Evolutionary conservation across 2,888 invertebrate species (phyloP).

Genomic region (Xylota sylvarum): DNA sequence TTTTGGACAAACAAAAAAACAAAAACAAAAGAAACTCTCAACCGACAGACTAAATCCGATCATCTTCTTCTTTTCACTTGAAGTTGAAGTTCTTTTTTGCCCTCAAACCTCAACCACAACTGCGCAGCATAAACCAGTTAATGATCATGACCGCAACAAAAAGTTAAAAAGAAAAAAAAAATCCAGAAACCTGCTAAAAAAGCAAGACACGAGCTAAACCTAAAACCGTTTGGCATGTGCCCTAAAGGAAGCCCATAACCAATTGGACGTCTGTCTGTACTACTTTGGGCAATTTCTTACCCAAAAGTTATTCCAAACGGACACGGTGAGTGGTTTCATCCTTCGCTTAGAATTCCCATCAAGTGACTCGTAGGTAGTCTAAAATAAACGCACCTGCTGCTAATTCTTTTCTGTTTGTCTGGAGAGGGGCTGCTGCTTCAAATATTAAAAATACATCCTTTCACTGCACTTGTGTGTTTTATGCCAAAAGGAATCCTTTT

Average conservation of each 20-base stretch:
- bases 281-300: conserved; percentile 12
- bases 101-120: conserved; percentile 35
- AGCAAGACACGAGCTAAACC: conserved; percentile 52
- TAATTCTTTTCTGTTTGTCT: conserved; percentile 19
- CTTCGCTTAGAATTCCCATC: conserved; percentile 25
- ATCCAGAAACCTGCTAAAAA: conserved; percentile 35
- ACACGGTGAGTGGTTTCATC: conserved; percentile 4
- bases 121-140: conserved; percentile 55
- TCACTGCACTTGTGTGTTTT: conserved; percentile 5
- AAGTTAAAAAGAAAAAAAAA: conserved; percentile 17
- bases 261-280: conserved; percentile 37
- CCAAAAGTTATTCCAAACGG: conserved; percentile 22
- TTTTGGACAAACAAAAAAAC: not conserved
- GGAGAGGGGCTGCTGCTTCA: not conserved
- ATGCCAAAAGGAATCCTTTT: conserved; percentile 7
- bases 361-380: conserved; percentile 1
- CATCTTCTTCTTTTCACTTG: conserved; percentile 6
- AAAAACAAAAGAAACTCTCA: not conserved
- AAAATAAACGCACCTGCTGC: conserved; percentile 37
- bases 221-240: conserved; percentile 59
- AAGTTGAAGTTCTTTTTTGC: conserved; percentile 10
- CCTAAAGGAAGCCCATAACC: conserved; percentile 40
- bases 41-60: conserved; percentile 1
- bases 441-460: not conserved
- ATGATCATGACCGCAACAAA: conserved; percentile 31